These are phyloP conservation scores for Pitangus sulphuratus DNA, from an alignment of 2,797 vertebrate genomes.

Conservation along the genomic window DNA sequence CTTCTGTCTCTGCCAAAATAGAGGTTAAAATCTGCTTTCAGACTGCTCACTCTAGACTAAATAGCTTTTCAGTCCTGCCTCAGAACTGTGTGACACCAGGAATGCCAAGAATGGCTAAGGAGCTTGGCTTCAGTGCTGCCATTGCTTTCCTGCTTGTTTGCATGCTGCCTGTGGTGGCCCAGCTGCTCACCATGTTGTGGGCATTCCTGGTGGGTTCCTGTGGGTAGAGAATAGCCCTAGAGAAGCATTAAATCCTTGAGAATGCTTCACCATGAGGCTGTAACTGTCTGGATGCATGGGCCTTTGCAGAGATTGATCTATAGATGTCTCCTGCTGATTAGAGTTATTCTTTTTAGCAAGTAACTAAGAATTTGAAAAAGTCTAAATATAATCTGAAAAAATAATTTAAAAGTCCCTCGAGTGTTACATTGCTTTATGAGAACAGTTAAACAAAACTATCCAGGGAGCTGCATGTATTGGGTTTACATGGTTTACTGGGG, in stretches of 20 bases:
- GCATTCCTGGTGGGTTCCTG: not conserved
- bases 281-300: not conserved
- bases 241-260: not conserved
- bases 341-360: not conserved
- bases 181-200: not conserved
- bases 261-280: not conserved
- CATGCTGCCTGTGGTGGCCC: not conserved
- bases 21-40: conserved; percentile 53
- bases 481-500: not conserved
- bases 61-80: conserved; percentile 29
- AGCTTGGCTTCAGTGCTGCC: not conserved
- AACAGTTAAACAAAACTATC: not conserved
- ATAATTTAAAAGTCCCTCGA: not conserved
- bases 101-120: not conserved
- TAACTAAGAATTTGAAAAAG: not conserved
- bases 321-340: not conserved
- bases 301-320: not conserved
- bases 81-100: not conserved
- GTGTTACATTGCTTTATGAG: not conserved
- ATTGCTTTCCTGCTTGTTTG: not conserved
- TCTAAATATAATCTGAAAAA: not conserved
- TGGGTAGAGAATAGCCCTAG: not conserved
- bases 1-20: conserved; percentile 36
- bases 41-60: conserved; percentile 7
- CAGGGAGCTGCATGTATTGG: not conserved